Conservation (phyloP, 2,888 invertebrate species). For the Cylloceria caligata region DNA sequence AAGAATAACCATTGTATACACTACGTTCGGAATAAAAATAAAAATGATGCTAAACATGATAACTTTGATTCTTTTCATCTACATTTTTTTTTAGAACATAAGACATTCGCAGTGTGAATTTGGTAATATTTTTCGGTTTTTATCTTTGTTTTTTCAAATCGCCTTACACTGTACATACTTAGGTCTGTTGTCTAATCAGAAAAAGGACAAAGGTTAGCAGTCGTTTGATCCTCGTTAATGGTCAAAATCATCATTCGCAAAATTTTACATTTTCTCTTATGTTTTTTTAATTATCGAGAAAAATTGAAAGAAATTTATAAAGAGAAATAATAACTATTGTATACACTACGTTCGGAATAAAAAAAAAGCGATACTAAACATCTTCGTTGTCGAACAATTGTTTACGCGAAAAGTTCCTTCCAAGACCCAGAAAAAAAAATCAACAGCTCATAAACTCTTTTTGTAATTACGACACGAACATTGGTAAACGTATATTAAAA, state of each 20-base stretch:
- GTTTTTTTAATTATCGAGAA: constrained; percentile 42
- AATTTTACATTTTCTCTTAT: constrained; percentile 32
- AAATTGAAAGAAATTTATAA: constrained; percentile 53
- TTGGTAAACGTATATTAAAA: constrained; percentile 72
- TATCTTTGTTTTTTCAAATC: constrained; percentile 27
- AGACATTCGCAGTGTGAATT: constrained; percentile 64
- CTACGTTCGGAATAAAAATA: constrained; percentile 77
- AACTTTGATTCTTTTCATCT: constrained; percentile 15
- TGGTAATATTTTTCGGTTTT: constrained; percentile 26
- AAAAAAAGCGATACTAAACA: constrained; percentile 69
- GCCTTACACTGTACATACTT: constrained; percentile 64
- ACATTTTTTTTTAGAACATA: too few species aligned
- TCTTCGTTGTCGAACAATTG: too few species aligned
- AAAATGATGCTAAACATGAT: constrained; percentile 67
- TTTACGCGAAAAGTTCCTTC: too few species aligned
- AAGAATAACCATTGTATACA: constrained; percentile 75
- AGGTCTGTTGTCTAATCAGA: constrained; percentile 53
- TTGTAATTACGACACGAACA: constrained; percentile 23
- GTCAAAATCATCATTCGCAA: constrained; percentile 24
- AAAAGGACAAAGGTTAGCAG: constrained; percentile 37
- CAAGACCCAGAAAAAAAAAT: not conserved
- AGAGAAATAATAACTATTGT: constrained; percentile 72
- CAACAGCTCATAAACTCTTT: not conserved
- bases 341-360: constrained; percentile 78
- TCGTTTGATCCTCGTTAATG: constrained; percentile 18